phyloP scores from a whole-genome alignment of 2,113 vertebrate species.

The Phoenicopterus ruber region DNA sequence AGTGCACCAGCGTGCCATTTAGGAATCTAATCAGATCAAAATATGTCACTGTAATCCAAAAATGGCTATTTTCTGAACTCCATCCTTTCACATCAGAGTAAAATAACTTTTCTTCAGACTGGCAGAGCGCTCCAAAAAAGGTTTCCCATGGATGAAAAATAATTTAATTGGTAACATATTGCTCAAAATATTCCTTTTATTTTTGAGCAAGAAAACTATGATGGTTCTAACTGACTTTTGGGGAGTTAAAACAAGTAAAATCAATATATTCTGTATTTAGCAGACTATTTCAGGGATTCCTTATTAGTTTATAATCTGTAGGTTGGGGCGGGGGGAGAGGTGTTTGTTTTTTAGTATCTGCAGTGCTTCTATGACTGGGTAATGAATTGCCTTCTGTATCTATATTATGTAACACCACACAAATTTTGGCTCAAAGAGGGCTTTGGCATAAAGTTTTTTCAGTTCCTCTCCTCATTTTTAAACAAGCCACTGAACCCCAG shows the following conservation, averaged over 20 bases:
- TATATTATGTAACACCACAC: background rate
- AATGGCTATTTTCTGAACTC: background rate
- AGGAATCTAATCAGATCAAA: background rate
- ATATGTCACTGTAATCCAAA: background rate
- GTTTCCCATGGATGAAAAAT: slow-evolving; percentile 38
- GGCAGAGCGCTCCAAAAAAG: background rate
- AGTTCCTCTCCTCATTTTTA: background rate
- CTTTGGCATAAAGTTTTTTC: background rate
- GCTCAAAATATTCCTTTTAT: background rate
- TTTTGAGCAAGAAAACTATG: background rate
- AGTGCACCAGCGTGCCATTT: background rate
- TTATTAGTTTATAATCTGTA: background rate
- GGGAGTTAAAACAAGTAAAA: background rate
- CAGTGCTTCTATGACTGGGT: background rate
- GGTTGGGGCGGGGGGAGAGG: too few species aligned
- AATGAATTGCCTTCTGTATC: background rate
- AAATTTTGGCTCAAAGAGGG: background rate
- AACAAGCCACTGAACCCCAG: background rate
- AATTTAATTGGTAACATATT: background rate
- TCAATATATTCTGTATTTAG: background rate
- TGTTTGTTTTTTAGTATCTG: background rate
- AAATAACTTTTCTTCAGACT: background rate
- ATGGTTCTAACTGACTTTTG: background rate
- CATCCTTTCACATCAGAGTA: background rate
- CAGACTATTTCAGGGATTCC: background rate